Evolutionary conservation across 2,113 vertebrate genomes (phyloP).

Genomic region (Dromaius novaehollandiae): DNA sequence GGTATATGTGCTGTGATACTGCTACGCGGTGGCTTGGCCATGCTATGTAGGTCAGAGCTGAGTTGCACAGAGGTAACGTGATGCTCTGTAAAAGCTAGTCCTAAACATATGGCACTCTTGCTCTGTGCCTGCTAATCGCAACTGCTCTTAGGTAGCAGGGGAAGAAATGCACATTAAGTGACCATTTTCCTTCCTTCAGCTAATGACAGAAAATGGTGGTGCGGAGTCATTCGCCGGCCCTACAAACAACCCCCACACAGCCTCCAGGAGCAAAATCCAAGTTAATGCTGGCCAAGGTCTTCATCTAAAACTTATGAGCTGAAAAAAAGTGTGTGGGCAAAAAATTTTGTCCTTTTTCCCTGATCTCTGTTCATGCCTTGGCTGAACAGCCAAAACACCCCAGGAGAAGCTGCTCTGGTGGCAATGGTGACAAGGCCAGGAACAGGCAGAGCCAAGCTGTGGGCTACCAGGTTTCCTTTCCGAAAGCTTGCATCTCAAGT

Average conservation of each 20-base stretch:
- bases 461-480: background rate
- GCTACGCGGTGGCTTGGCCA: background rate
- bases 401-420: background rate
- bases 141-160: background rate
- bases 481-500: too few species aligned
- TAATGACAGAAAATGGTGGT: background rate
- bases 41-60: background rate
- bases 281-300: background rate
- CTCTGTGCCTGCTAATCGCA: background rate
- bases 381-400: background rate
- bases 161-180: background rate
- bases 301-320: background rate
- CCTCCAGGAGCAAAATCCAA: background rate
- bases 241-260: background rate
- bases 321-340: background rate
- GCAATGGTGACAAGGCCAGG: background rate
- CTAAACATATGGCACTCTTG: background rate
- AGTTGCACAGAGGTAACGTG: background rate
- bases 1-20: background rate
- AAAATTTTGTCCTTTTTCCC: background rate
- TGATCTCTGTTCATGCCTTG: background rate
- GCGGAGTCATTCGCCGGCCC: background rate
- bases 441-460: background rate
- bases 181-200: background rate
- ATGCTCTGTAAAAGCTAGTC: background rate